These are phyloP conservation scores for Psettodes erumei DNA, from an alignment of 2,113 vertebrate species.

Conservation along the genomic window DNA sequence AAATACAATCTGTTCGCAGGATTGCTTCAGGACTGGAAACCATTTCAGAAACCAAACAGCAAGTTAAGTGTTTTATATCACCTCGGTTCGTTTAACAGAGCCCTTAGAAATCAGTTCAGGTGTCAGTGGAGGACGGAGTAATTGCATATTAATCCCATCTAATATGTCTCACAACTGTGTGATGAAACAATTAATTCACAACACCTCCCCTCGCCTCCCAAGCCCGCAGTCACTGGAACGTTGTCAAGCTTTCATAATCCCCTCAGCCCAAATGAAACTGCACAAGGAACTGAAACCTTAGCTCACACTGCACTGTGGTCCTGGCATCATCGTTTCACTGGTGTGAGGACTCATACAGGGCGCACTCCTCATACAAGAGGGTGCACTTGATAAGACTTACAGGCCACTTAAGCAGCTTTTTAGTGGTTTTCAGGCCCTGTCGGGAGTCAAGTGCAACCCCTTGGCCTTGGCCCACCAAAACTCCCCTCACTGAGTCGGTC, in stretches of 20 bases:
- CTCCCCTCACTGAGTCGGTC: slow-evolving; percentile 20
- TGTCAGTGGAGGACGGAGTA: slow-evolving; percentile 57
- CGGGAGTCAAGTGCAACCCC: slow-evolving; percentile 70
- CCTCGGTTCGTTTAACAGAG: slow-evolving; percentile 59
- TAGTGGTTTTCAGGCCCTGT: slow-evolving; percentile 56
- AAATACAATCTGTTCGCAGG: slow-evolving; percentile 75
- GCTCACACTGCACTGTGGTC: slow-evolving; percentile 48
- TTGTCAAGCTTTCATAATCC: slow-evolving; percentile 53
- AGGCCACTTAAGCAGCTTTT: slow-evolving; percentile 62
- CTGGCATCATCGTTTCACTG: slow-evolving; percentile 55
- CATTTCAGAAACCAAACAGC: slow-evolving; percentile 75
- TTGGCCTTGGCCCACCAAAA: slow-evolving; percentile 53
- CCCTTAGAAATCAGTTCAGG: slow-evolving; percentile 69
- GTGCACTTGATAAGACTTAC: slow-evolving; percentile 66
- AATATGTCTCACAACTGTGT: slow-evolving; percentile 63
- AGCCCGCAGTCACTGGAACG: slow-evolving; percentile 40
- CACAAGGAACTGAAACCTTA: slow-evolving; percentile 54
- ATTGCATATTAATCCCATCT: slow-evolving; percentile 72
- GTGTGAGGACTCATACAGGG: slow-evolving; percentile 10
- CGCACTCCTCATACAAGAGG: slow-evolving; percentile 49
- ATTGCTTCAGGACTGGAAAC: slow-evolving; percentile 75
- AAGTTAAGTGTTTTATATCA: slow-evolving; percentile 71
- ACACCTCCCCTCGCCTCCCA: slow-evolving; percentile 32
- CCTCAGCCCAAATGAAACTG: slow-evolving; percentile 43
- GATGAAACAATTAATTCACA: slow-evolving; percentile 68